phyloP scores from a whole-genome alignment of 2,797 vertebrate species.

The Numenius phaeopus region DNA sequence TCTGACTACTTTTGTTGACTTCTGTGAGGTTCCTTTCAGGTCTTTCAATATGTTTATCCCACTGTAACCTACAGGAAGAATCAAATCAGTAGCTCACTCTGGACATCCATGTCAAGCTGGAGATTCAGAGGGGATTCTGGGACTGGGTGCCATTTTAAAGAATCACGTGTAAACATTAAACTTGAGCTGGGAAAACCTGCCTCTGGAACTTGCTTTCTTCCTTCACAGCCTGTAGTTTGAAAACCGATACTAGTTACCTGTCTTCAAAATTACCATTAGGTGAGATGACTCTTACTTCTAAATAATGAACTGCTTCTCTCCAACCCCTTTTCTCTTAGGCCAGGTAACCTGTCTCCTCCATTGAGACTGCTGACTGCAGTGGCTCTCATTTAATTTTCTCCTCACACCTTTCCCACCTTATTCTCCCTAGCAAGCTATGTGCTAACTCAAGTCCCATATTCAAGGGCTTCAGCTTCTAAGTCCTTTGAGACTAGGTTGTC shows the following conservation, averaged over 20 bases:
- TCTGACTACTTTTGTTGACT: neutral
- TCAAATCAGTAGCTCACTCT: neutral
- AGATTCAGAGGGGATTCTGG: neutral
- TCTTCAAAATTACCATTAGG: neutral
- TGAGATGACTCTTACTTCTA: neutral
- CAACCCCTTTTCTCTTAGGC: neutral
- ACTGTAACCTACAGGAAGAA: neutral
- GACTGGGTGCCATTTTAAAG: neutral
- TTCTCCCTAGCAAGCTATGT: neutral
- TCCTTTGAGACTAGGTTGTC: neutral
- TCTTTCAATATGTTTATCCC: neutral
- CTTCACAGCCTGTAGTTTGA: neutral
- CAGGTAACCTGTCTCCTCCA: neutral
- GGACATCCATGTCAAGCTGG: neutral
- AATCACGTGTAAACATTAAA: neutral
- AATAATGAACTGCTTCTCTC: neutral
- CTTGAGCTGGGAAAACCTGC: neutral
- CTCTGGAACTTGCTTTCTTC: neutral
- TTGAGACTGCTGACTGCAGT: neutral
- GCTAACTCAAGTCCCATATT: neutral
- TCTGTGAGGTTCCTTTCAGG: neutral
- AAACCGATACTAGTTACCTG: neutral
- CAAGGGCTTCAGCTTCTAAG: neutral
- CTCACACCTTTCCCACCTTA: neutral
- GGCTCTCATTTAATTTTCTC: neutral